Evolutionary conservation across 2,797 vertebrate genomes (phyloP).

Genomic region (Tenualosa ilisha): DNA sequence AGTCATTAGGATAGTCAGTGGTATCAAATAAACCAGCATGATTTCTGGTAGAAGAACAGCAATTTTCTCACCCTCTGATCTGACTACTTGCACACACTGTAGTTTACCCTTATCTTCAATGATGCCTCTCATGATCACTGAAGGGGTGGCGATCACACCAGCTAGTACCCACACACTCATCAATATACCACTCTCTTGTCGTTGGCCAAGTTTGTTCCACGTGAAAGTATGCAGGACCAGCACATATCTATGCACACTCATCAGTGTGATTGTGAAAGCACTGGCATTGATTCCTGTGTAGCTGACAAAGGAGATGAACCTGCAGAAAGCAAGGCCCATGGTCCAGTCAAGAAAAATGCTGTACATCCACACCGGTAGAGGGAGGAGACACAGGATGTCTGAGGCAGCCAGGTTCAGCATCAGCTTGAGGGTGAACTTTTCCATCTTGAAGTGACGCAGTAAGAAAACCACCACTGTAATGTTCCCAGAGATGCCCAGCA

Average conservation of each 20-base stretch:
- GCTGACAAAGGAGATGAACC: background rate
- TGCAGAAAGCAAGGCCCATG: background rate
- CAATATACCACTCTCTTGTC: background rate
- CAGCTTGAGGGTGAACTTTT: background rate
- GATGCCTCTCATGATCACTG: too few species aligned
- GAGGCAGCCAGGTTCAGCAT: background rate
- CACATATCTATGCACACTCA: background rate
- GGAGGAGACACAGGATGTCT: background rate
- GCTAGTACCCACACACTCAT: too few species aligned
- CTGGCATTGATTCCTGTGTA: background rate
- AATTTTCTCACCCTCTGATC: too few species aligned
- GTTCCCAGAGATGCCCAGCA: too few species aligned
- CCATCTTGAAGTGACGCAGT: background rate
- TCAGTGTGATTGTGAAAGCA: background rate
- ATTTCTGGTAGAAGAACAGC: too few species aligned
- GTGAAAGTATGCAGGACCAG: too few species aligned
- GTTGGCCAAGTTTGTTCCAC: background rate
- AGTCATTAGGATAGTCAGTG: too few species aligned
- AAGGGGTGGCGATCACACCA: too few species aligned
- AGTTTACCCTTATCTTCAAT: too few species aligned
- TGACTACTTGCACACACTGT: too few species aligned
- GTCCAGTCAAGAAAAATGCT: background rate
- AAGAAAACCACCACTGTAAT: background rate
- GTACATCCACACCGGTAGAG: background rate
- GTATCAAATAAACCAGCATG: too few species aligned